Evolutionary conservation across 1,140 invertebrate genomes (phyloP).

Genomic region (Drosophila elegans): DNA sequence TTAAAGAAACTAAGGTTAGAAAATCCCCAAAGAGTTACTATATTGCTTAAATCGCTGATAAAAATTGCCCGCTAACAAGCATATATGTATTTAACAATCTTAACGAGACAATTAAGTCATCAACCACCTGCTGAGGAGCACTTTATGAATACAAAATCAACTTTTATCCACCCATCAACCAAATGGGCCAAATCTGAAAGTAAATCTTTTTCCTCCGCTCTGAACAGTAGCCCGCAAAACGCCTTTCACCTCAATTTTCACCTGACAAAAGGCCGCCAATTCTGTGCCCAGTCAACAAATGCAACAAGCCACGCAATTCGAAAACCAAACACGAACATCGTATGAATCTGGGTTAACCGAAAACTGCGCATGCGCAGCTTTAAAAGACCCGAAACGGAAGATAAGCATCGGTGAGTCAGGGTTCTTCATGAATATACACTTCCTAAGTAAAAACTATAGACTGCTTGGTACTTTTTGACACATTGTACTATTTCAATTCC

Average conservation of each 20-base stretch:
- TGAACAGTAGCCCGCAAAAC: conserved; percentile 55
- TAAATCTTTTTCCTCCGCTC: conserved; percentile 34
- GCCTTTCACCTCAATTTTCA: conserved; percentile 70
- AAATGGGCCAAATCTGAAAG: conserved; percentile 52
- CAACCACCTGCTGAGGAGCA: conserved; percentile 1
- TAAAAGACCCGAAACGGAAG: background rate
- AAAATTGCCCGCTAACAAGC: background rate
- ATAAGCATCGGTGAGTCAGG: conserved; percentile 20
- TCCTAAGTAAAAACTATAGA: background rate
- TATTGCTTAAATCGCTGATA: background rate
- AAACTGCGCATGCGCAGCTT: conserved; percentile 44
- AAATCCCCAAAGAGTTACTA: too few species aligned
- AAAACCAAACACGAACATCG: conserved; percentile 47
- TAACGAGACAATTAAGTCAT: conserved; percentile 18
- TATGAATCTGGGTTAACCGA: conserved; percentile 62
- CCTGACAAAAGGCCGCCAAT: conserved; percentile 44
- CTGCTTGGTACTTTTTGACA: background rate
- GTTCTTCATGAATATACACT: conserved; percentile 2
- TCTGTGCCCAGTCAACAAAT: conserved; percentile 51
- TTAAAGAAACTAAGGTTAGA: too few species aligned
- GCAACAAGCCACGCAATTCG: conserved; percentile 52
- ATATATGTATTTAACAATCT: conserved; percentile 7
- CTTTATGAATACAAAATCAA: conserved; percentile 34
- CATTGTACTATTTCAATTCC: background rate
- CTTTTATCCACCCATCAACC: conserved; percentile 34